A percentile compares a stretch with the other conserved stretches of the same genome.
phyloP scores from a whole-genome alignment of 2,797 vertebrate species.

The Monodelphis domestica region DNA sequence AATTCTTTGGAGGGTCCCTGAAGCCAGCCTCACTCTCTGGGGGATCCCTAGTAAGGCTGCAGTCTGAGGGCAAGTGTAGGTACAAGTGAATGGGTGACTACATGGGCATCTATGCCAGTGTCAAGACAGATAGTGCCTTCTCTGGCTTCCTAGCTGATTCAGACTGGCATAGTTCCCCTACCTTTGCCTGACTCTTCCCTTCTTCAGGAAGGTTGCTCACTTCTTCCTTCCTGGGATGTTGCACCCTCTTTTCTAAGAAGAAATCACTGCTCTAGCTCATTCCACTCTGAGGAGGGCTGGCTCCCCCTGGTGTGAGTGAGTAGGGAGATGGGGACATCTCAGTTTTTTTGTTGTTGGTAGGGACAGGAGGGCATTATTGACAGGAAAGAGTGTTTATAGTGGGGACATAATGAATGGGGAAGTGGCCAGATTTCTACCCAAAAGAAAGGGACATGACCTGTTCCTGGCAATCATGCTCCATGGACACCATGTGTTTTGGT shows the following conservation, averaged over 20 bases:
- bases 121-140: constrained; percentile 98
- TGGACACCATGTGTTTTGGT: constrained; percentile 16
- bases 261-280: background rate
- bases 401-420: background rate
- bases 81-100: constrained; percentile 96
- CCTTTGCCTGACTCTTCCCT: constrained; percentile 89
- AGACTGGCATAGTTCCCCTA: constrained; percentile 96
- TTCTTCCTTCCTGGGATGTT: background rate
- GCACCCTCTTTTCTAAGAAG: background rate
- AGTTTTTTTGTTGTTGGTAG: background rate
- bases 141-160: constrained; percentile 96
- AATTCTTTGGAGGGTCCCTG: constrained; percentile 96
- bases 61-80: constrained; percentile 96
- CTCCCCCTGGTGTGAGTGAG: constrained; percentile 54
- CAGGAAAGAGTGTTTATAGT: constrained; percentile 14
- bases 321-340: background rate
- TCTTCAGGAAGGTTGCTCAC: constrained; percentile 5
- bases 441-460: constrained; percentile 14
- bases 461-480: constrained; percentile 1
- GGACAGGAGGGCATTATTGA: constrained; percentile 35
- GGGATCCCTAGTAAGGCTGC: constrained; percentile 91
- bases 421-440: constrained; percentile 60
- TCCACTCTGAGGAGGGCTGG: constrained; percentile 60
- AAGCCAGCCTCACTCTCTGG: constrained; percentile 95
- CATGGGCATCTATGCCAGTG: constrained; percentile 95